Conservation (phyloP, 2,797 vertebrate species). For the Chiroxiphia lanceolata region DNA sequence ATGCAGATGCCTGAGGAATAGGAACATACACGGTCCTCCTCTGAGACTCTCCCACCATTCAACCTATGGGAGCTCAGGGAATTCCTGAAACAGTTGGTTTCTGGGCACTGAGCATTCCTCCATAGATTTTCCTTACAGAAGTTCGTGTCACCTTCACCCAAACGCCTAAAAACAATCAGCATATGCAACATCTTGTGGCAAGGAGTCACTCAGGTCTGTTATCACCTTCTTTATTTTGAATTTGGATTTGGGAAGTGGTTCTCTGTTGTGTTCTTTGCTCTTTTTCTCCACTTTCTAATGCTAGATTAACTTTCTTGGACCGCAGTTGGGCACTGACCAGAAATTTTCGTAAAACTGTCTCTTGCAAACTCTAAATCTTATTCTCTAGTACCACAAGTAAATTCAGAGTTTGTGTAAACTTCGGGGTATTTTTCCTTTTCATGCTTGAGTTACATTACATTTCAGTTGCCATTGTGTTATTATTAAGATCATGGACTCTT, state of each 20-base stretch:
- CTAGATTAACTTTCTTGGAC: neutral
- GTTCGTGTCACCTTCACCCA: neutral
- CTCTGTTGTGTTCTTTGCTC: neutral
- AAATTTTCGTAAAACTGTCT: neutral
- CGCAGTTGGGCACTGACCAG: neutral
- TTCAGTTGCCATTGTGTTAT: neutral
- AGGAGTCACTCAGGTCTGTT: neutral
- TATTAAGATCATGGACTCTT: neutral
- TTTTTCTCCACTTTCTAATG: neutral
- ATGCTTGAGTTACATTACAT: neutral
- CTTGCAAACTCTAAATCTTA: neutral
- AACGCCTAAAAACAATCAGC: neutral
- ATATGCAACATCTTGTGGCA: neutral
- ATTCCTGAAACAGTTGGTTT: neutral
- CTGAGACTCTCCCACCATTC: neutral
- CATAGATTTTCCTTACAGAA: accelerated
- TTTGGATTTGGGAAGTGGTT: neutral
- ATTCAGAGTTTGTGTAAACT: neutral
- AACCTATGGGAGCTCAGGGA: neutral
- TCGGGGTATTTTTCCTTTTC: neutral
- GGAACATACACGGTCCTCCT: accelerated
- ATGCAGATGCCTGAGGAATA: neutral
- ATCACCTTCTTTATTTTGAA: neutral
- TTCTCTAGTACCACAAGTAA: neutral
- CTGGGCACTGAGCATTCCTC: neutral